These are phyloP conservation scores for Eriocheir sinensis DNA, from an alignment of 1,140 invertebrate genomes.

Conservation along the genomic window DNA sequence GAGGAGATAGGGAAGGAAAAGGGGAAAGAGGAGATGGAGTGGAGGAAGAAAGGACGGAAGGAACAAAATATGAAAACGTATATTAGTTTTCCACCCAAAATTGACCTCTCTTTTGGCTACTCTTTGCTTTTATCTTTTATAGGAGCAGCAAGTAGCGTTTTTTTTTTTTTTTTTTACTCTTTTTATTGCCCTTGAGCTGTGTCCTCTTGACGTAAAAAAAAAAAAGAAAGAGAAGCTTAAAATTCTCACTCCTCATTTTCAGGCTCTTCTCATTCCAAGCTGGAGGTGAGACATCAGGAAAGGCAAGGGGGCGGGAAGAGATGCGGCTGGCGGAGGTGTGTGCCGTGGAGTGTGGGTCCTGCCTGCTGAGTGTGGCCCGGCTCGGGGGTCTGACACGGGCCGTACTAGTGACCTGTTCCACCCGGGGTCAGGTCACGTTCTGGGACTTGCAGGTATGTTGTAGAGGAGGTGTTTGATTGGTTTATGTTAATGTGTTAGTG, in stretches of 20 bases:
- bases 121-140: too few relatives aligned
- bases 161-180: too few relatives aligned
- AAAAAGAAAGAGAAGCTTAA: too few relatives aligned
- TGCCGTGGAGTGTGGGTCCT: slow-evolving; percentile 17
- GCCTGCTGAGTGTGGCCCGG: slow-evolving; percentile 2
- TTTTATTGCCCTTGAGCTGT: not conserved
- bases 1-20: too few relatives aligned
- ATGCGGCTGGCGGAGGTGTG: not conserved
- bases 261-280: not conserved
- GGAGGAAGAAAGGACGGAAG: slow-evolving; percentile 10
- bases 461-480: too few relatives aligned
- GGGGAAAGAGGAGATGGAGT: too few relatives aligned
- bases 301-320: too few relatives aligned
- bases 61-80: not conserved
- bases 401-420: slow-evolving; percentile 36
- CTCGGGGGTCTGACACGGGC: not conserved
- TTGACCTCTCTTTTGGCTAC: too few relatives aligned
- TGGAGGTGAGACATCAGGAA: too few relatives aligned
- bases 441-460: slow-evolving; percentile 39
- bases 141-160: too few relatives aligned
- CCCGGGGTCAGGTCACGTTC: not conserved
- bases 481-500: too few relatives aligned
- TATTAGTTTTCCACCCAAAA: too few relatives aligned
- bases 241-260: not conserved
- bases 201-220: not conserved